Evolutionary conservation across 2,797 vertebrate genomes (phyloP).

Genomic region (Steatocranus sp.): DNA sequence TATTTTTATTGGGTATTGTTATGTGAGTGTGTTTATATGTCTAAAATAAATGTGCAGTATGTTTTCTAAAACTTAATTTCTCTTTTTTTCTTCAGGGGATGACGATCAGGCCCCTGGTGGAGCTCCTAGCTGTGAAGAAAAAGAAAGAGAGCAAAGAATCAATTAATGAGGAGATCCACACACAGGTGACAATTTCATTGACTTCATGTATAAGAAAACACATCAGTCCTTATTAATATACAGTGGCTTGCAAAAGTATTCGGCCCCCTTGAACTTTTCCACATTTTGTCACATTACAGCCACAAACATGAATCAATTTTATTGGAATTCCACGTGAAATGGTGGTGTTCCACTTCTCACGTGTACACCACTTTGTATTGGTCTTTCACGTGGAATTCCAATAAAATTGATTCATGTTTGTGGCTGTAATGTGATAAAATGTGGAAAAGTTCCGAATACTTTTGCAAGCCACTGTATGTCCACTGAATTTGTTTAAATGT

Average conservation of each 20-base stretch:
- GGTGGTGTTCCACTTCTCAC: fast-evolving
- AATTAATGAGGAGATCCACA: slow-evolving; percentile 96
- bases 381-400: neutral
- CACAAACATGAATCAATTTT: too few species aligned
- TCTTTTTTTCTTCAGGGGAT: slow-evolving; percentile 79
- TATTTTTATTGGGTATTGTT: neutral
- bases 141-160: slow-evolving; percentile 88
- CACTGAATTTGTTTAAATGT: neutral
- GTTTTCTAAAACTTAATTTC: neutral
- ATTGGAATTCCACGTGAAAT: too few species aligned
- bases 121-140: slow-evolving; percentile 93
- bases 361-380: fast-evolving
- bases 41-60: neutral
- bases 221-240: neutral
- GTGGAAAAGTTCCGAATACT: neutral
- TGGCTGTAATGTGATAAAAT: neutral
- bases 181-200: slow-evolving; percentile 60
- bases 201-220: neutral
- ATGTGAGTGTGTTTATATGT: fast-evolving
- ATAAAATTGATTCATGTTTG: neutral
- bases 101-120: slow-evolving; percentile 94
- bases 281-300: too few species aligned
- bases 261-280: too few species aligned
- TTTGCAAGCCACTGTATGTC: neutral
- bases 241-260: too few species aligned